Percentiles rank a stretch among this genome's conserved stretches.
Evolutionary conservation across 2,113 vertebrate species (phyloP).

Genomic region (Mungos mungo): DNA sequence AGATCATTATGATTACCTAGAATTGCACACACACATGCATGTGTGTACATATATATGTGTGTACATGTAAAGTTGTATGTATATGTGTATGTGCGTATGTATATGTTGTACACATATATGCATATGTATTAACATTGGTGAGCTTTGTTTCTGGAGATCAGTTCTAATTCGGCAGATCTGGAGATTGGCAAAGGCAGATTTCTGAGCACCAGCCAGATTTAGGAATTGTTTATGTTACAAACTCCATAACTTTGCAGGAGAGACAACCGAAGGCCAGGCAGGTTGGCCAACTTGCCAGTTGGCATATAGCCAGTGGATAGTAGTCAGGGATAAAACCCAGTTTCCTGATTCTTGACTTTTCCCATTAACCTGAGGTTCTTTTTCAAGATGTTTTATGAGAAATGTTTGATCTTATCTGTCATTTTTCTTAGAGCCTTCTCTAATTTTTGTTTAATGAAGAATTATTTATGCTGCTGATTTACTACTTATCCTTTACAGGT

Average conservation of each 20-base stretch:
- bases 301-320: neutral
- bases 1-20: neutral
- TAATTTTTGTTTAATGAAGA: neutral
- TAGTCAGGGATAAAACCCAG: neutral
- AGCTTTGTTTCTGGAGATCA: neutral
- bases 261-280: neutral
- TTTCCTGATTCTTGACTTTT: neutral
- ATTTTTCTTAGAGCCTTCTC: neutral
- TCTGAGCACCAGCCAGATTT: neutral
- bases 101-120: no score
- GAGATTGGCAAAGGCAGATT: neutral
- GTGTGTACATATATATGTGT: no score
- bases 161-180: neutral
- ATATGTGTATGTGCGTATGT: no score
- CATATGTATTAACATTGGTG: neutral
- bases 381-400: conserved; percentile 12
- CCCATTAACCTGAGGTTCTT: neutral
- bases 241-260: neutral
- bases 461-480: conserved; percentile 20
- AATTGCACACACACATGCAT: neutral
- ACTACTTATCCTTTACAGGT: neutral
- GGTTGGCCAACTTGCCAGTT: neutral
- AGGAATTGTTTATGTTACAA: neutral
- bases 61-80: neutral
- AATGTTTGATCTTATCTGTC: neutral